phyloP scores from a whole-genome alignment of 2,113 vertebrate genomes.

The Pollimyrus isidori region DNA sequence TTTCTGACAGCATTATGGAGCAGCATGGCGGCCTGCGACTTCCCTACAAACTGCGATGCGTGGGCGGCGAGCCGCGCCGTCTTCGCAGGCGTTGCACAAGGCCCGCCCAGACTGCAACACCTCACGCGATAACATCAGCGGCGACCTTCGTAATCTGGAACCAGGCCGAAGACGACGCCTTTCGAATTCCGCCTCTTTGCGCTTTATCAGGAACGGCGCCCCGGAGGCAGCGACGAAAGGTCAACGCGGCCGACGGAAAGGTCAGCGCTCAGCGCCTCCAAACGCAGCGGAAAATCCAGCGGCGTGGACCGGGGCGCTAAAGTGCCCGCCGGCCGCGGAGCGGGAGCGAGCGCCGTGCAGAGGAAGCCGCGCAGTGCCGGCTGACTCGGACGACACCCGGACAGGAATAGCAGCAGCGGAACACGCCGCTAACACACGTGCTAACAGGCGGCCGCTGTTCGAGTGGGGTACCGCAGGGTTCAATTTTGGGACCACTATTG shows the following conservation, averaged over 20 bases:
- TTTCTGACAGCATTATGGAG: neutral
- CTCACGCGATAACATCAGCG: neutral
- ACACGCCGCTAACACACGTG: neutral
- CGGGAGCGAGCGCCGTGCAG: neutral
- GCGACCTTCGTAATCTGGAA: neutral
- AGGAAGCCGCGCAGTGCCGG: neutral
- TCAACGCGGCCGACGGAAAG: no score
- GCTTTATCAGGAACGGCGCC: neutral
- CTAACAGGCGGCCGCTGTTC: neutral
- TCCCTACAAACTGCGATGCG: no score
- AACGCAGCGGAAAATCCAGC: neutral
- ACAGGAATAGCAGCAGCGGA: neutral
- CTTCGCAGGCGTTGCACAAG: neutral
- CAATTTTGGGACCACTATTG: no score
- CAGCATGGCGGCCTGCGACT: neutral
- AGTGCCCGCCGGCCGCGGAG: neutral
- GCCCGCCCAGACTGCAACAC: neutral
- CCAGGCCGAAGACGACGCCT: neutral
- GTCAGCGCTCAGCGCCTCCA: neutral
- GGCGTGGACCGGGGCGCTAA: neutral
- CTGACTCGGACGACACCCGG: neutral
- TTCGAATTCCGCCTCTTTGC: neutral
- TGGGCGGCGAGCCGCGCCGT: neutral
- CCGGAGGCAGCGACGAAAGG: neutral
- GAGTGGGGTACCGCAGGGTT: no score